phyloP scores from a whole-genome alignment of 2,888 invertebrate species.

The Dysmachus trigonus region DNA sequence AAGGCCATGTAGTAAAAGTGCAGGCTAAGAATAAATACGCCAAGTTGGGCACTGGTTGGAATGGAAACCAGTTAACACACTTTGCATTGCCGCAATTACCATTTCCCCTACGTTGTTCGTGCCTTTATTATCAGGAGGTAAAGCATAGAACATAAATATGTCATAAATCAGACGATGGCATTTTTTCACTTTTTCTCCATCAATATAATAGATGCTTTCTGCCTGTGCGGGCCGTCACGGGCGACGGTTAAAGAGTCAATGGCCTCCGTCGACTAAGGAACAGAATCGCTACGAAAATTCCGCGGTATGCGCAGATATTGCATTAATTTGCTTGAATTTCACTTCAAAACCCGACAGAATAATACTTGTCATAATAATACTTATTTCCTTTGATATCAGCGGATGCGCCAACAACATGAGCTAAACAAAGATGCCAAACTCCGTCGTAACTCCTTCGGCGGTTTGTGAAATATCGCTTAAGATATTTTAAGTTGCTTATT shows the following conservation, averaged over 20 bases:
- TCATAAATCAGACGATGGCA: conserved; percentile 9
- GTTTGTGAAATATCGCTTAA: not conserved
- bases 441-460: not conserved
- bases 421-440: not conserved
- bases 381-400: not conserved
- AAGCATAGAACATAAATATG: conserved; percentile 3
- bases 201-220: not conserved
- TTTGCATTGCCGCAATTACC: not conserved
- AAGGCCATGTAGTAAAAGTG: not conserved
- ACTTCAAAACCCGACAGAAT: not conserved
- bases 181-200: conserved; percentile 2
- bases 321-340: not conserved
- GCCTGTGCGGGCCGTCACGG: not conserved
- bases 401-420: not conserved
- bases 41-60: not conserved
- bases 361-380: not conserved
- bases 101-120: not conserved
- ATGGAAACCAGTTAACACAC: not conserved
- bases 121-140: conserved; percentile 4
- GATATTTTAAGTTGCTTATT: not conserved
- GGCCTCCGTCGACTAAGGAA: not conserved
- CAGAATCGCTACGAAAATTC: not conserved
- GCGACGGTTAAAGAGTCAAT: not conserved
- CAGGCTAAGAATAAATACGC: not conserved
- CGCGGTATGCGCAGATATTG: not conserved